Percentiles rank a stretch among this genome's conserved stretches.
Evolutionary conservation across 1,140 invertebrate genomes (phyloP).

Genomic region (Octopus sinensis): DNA sequence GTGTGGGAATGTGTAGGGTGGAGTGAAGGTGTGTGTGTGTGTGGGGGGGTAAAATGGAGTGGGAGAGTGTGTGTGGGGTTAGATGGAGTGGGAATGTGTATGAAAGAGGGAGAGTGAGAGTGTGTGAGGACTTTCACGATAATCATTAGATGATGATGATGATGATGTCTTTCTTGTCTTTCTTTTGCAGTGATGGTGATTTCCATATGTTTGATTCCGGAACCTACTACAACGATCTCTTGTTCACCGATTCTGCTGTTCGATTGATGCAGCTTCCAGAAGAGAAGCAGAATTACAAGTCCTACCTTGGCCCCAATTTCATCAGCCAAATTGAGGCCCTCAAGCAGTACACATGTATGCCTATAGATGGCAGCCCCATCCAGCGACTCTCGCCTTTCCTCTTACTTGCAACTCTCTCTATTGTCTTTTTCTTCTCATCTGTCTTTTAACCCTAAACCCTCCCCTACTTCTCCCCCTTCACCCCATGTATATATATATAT

Average conservation of each 20-base stretch:
- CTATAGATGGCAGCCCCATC: slow-evolving; percentile 23
- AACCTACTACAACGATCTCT: slow-evolving; percentile 51
- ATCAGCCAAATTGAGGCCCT: slow-evolving; percentile 45
- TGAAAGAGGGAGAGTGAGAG: not conserved
- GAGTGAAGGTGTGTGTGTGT: too few species aligned
- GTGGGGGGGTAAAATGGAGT: too few species aligned
- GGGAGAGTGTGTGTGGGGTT: too few species aligned
- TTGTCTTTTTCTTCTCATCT: too few species aligned
- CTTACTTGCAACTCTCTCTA: too few species aligned
- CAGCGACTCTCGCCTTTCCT: not conserved
- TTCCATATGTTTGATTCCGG: slow-evolving; percentile 56
- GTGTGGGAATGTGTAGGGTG: too few species aligned
- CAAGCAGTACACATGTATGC: slow-evolving; percentile 46
- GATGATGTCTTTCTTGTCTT: slow-evolving; percentile 8
- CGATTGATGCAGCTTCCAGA: slow-evolving; percentile 42
- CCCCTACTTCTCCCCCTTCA: too few species aligned
- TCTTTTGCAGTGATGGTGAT: slow-evolving; percentile 46
- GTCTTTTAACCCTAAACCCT: too few species aligned
- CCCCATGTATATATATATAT: too few species aligned
- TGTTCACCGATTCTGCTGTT: slow-evolving; percentile 55
- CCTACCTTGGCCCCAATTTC: slow-evolving; percentile 45
- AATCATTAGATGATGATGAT: not conserved
- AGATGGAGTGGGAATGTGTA: not conserved
- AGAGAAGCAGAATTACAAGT: slow-evolving; percentile 41
- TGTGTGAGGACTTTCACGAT: not conserved